These are phyloP conservation scores for Hemitrygon akajei DNA, from an alignment of 2,797 vertebrate genomes.

Conservation along the genomic window DNA sequence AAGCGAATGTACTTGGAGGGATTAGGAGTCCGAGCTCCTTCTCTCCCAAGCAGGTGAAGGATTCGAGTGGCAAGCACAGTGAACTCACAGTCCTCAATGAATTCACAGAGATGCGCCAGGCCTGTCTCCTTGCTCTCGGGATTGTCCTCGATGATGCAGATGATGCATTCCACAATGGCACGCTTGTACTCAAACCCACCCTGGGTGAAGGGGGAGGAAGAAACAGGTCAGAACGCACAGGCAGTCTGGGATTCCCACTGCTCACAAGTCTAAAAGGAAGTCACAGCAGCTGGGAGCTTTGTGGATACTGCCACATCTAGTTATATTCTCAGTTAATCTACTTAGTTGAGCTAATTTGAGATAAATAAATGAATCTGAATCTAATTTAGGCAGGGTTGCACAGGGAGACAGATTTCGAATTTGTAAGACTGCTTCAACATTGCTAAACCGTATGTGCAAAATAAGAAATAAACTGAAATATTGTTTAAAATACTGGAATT, in stretches of 20 bases:
- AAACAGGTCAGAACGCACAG: background rate
- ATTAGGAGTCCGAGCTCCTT: slow-evolving; percentile 65
- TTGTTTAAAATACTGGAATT: background rate
- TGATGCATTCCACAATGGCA: slow-evolving; percentile 70
- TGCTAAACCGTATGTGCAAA: background rate
- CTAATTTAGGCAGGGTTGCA: background rate
- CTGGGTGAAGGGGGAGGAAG: slow-evolving; percentile 44
- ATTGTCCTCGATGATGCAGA: slow-evolving; percentile 71
- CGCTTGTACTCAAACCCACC: slow-evolving; percentile 70
- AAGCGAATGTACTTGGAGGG: slow-evolving; percentile 73
- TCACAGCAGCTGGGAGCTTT: background rate
- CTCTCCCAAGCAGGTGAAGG: slow-evolving; percentile 66
- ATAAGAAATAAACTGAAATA: background rate
- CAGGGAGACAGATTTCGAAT: background rate
- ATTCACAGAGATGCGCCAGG: slow-evolving; percentile 66
- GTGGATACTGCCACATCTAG: background rate
- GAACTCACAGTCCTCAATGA: slow-evolving; percentile 71
- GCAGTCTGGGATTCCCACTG: background rate
- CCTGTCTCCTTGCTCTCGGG: slow-evolving; percentile 68
- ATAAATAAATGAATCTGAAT: no score
- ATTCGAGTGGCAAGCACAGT: slow-evolving; percentile 69
- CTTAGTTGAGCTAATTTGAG: background rate
- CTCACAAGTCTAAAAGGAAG: background rate
- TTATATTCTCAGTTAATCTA: background rate
- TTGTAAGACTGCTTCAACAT: background rate